Evolutionary conservation across 2,797 vertebrate species (phyloP), one percentile per base, ranked within the genome.

Genomic region (Acanthurus tractus): DNA sequence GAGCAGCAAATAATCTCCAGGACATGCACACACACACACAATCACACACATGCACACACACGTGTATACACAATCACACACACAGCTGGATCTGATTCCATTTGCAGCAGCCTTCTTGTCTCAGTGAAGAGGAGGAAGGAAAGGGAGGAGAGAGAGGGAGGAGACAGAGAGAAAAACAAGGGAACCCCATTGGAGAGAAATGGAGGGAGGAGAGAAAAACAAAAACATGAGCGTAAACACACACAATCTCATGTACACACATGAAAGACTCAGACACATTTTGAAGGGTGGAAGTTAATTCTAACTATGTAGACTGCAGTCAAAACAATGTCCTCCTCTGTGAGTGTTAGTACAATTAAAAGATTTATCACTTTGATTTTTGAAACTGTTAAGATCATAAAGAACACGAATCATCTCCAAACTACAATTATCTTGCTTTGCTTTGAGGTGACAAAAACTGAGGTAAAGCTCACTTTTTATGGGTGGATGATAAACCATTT

Each of bases 1-100:
- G 36, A 67, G 48, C 42, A 46, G 67, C 17, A 66, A 66, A 71
- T 83, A 83, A 78, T 76, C 76, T 74, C 15, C 25, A 9, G 25
- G 44, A 85, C 76, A 72, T 38, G 62, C 49, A 76, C 40, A 71
- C 54, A 70, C 68, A 67, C 61, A 75, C 45, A 78, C 69, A 59
- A 71, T 63, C 44, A 73, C 50, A 82, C 40, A 63, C 52, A 75
- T 46, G 70, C 61, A 78, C 67, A 81, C 82, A 90, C 86, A 91
- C 54, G 75, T 64, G 68, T 57, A 77, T 40, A 80, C 71, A 63
- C 62, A 71, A 58, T 59, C 42, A 73, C 50, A 82, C 46, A 57
- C 50, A 71, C 87, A 91, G 79, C 79, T 91, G 86, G 81, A 83
- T 86, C 73, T 83, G 55, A 87, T 91, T 86, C 84, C 42, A 65